These are phyloP conservation scores for Lepeophtheirus salmonis DNA, from an alignment of 1,140 invertebrate genomes.

Conservation along the genomic window DNA sequence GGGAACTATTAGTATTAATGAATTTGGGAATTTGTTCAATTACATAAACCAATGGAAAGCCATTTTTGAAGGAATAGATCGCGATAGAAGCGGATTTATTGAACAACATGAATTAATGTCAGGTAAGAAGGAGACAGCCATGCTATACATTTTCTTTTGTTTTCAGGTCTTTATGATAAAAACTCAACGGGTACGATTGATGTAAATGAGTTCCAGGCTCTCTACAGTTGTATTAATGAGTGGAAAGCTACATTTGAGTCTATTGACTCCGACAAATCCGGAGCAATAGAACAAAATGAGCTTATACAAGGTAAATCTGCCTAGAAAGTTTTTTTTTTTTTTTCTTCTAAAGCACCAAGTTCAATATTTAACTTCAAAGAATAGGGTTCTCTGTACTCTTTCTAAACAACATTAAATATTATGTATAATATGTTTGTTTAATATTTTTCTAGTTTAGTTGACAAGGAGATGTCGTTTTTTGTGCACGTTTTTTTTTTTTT, in stretches of 20 bases:
- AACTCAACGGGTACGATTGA: conserved; percentile 65
- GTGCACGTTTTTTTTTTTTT: neutral
- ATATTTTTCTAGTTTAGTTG: neutral
- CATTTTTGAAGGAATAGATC: conserved; percentile 60
- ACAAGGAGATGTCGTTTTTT: neutral
- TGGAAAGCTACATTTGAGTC: conserved; percentile 47
- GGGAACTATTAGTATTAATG: conserved; percentile 64
- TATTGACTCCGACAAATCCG: conserved; percentile 60
- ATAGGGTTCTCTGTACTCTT: too few species aligned
- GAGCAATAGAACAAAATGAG: conserved; percentile 58
- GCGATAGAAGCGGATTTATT: conserved; percentile 59
- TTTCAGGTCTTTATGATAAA: conserved; percentile 61
- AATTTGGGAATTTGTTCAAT: conserved; percentile 67
- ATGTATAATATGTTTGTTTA: too few species aligned
- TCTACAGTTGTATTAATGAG: conserved; percentile 47
- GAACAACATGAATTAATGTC: conserved; percentile 52
- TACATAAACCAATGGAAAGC: conserved; percentile 71
- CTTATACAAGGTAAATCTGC: conserved; percentile 41
- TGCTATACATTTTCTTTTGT: conserved; percentile 4
- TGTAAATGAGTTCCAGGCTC: conserved; percentile 56
- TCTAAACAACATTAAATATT: too few species aligned
- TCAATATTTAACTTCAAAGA: neutral
- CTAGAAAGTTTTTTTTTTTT: conserved; percentile 8
- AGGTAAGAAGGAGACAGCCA: conserved; percentile 31
- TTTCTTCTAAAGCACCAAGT: neutral